Percentiles rank a stretch among this genome's conserved stretches.
These are phyloP conservation scores for Eugnorisma glareosa DNA, from an alignment of 2,888 invertebrate species.

Conservation along the genomic window DNA sequence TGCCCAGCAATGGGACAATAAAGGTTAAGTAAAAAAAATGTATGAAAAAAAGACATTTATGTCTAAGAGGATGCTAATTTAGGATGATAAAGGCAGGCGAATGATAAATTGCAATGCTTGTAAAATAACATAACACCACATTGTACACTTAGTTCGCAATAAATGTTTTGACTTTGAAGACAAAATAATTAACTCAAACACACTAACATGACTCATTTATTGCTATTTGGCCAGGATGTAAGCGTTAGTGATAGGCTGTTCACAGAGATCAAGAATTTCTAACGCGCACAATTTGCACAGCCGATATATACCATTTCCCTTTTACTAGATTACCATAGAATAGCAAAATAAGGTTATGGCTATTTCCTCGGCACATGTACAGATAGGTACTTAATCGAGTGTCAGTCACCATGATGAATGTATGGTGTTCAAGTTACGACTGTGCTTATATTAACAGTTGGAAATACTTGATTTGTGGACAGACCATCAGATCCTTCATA, in stretches of 20 bases:
- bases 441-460: constrained; percentile 20
- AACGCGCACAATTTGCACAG: neutral
- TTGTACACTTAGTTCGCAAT: too few species aligned
- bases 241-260: neutral
- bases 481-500: constrained; percentile 19
- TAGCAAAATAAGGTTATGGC: constrained; percentile 26
- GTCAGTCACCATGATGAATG: constrained; percentile 52
- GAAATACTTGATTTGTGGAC: constrained; percentile 39
- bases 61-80: neutral
- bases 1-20: too few species aligned
- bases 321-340: constrained; percentile 6
- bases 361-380: constrained; percentile 26
- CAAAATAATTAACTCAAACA: too few species aligned
- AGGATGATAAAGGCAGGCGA: too few species aligned
- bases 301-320: neutral
- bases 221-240: neutral
- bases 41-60: too few species aligned
- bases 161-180: too few species aligned
- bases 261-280: neutral
- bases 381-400: constrained; percentile 50
- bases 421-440: constrained; percentile 32
- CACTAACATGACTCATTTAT: neutral
- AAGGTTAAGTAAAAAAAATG: neutral
- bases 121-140: too few species aligned
- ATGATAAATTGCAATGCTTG: too few species aligned